A percentile compares a stretch with the other conserved stretches of the same genome.
phyloP scores from a whole-genome alignment of 2,888 invertebrate genomes.

The Chrysopilus asiliformis region DNA sequence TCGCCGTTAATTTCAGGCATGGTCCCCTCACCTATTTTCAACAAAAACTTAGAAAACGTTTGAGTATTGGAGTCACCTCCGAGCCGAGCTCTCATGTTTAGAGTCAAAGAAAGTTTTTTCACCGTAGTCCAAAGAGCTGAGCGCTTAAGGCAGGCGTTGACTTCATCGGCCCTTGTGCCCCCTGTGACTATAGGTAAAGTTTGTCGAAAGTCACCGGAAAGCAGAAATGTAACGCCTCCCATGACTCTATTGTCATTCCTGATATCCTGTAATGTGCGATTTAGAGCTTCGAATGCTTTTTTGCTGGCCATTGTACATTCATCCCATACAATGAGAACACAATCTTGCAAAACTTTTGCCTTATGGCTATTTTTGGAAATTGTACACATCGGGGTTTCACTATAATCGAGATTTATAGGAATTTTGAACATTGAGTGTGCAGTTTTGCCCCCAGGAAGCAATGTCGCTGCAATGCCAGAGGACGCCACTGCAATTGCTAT shows the following conservation, averaged over 20 bases:
- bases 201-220: conserved; percentile 22
- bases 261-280: conserved; percentile 20
- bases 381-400: conserved; percentile 20
- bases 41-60: too few relatives aligned
- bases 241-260: conserved; percentile 11
- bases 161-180: conserved; percentile 17
- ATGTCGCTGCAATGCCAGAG: conserved; percentile 18
- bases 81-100: too few relatives aligned
- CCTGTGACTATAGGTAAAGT: conserved; percentile 20
- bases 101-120: too few relatives aligned
- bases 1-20: too few relatives aligned
- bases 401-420: conserved; percentile 18
- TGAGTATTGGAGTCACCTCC: too few relatives aligned
- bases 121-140: too few relatives aligned
- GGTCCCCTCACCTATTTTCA: too few relatives aligned
- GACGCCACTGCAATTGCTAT: conserved; percentile 16
- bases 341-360: conserved; percentile 20
- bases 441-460: conserved; percentile 19
- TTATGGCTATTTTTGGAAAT: conserved; percentile 22
- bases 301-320: conserved; percentile 22
- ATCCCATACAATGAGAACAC: conserved; percentile 22
- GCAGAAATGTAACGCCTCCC: conserved; percentile 16
- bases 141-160: too few relatives aligned
- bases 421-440: conserved; percentile 15
- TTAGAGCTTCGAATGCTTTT: conserved; percentile 19